phyloP scores from a whole-genome alignment of 2,888 invertebrate genomes.

The Lasiommata megera region DNA sequence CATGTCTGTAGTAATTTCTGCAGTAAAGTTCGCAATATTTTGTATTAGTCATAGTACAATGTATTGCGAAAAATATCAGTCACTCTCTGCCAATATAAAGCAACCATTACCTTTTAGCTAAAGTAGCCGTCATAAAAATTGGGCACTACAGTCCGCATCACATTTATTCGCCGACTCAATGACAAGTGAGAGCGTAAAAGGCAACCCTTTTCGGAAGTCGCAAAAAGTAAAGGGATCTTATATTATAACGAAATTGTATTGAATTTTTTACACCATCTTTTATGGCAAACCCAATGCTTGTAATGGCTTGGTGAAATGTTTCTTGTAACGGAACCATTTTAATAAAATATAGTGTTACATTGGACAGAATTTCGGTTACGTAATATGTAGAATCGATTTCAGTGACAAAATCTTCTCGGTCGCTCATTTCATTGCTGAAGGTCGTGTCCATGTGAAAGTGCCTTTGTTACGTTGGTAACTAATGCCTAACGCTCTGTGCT shows the following conservation, averaged over 20 bases:
- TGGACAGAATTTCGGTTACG: neutral
- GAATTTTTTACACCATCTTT: slow-evolving; percentile 24
- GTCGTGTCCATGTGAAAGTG: no score
- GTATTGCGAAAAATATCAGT: neutral
- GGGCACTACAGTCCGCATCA: slow-evolving; percentile 18
- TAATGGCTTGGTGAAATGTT: slow-evolving; percentile 23
- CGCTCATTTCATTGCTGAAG: no score
- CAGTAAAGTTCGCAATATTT: no score
- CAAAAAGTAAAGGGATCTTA: slow-evolving; percentile 23
- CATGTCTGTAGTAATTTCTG: no score
- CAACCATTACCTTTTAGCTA: slow-evolving; percentile 18
- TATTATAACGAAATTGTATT: slow-evolving; percentile 26
- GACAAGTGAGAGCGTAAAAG: slow-evolving; percentile 31
- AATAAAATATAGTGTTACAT: slow-evolving; percentile 3
- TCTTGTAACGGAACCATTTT: slow-evolving; percentile 10
- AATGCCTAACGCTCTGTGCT: no score
- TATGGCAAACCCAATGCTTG: slow-evolving; percentile 23
- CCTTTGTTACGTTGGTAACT: no score
- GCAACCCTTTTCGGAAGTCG: slow-evolving; percentile 28
- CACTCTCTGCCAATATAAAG: slow-evolving; percentile 12
- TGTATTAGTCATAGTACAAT: neutral
- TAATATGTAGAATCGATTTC: no score
- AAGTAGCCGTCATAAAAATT: slow-evolving; percentile 25
- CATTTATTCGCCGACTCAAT: slow-evolving; percentile 21
- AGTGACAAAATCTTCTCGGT: no score